Conservation (phyloP, 2,797 vertebrate genomes). For the Morelia viridis region DNA sequence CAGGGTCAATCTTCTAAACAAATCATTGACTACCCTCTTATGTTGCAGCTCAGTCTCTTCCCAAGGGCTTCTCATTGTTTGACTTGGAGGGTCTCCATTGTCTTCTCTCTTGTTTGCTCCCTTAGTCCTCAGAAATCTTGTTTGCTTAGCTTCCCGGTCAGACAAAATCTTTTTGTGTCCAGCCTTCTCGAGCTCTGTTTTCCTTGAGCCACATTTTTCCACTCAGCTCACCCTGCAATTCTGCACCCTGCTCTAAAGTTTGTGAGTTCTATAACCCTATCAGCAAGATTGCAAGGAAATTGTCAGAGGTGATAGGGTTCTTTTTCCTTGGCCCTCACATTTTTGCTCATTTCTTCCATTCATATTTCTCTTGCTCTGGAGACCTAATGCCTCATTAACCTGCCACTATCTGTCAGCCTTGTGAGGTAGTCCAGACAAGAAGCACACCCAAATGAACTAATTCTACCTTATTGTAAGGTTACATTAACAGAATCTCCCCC, state of each 20-base stretch:
- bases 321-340: too few relatives aligned
- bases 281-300: not conserved
- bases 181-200: not conserved
- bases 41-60: not conserved
- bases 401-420: too few relatives aligned
- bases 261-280: not conserved
- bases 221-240: not conserved
- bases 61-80: conserved; percentile 12
- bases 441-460: too few relatives aligned
- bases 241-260: not conserved
- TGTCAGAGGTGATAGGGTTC: too few relatives aligned
- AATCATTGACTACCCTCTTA: not conserved
- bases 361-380: not conserved
- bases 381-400: too few relatives aligned
- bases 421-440: too few relatives aligned
- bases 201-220: not conserved
- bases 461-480: too few relatives aligned
- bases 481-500: too few relatives aligned
- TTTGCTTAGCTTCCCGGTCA: conserved; percentile 17
- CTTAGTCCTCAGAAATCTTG: conserved; percentile 3
- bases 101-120: conserved; percentile 1
- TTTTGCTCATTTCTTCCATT: not conserved
- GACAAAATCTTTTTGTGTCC: not conserved
- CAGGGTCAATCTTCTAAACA: not conserved
- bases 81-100: conserved; percentile 19